These are phyloP conservation scores for Rhagonycha fulva DNA, from an alignment of 2,888 invertebrate genomes.

Conservation along the genomic window DNA sequence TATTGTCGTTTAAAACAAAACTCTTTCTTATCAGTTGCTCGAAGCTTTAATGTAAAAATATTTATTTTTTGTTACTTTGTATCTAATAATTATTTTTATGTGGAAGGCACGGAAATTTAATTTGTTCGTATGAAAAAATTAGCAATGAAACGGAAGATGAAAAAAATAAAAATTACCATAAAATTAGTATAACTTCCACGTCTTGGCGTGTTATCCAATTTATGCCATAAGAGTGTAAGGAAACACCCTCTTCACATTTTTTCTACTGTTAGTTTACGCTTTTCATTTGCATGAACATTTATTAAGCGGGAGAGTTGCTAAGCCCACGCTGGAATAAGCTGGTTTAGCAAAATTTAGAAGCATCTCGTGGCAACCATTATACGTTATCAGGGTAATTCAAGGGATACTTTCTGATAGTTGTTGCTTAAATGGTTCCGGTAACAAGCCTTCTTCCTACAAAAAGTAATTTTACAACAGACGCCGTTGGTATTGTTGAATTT, in stretches of 20 bases:
- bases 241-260: constrained; percentile 42
- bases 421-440: constrained; percentile 48
- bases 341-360: constrained; percentile 51
- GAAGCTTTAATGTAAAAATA: constrained; percentile 18
- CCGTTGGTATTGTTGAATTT: constrained; percentile 28
- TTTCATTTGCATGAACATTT: constrained; percentile 53
- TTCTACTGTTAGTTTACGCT: constrained; percentile 39
- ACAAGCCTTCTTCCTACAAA: constrained; percentile 47
- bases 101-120: neutral
- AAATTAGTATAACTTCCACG: constrained; percentile 32
- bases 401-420: constrained; percentile 48
- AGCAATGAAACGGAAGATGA: neutral
- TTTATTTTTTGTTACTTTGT: constrained; percentile 7
- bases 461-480: constrained; percentile 42
- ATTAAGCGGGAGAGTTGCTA: constrained; percentile 42
- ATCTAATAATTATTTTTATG: neutral
- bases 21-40: constrained; percentile 23
- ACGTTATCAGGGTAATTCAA: constrained; percentile 52
- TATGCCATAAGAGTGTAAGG: constrained; percentile 33
- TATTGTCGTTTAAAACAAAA: constrained; percentile 47
- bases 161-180: constrained; percentile 10
- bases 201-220: constrained; percentile 34
- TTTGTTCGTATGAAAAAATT: neutral
- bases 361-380: constrained; percentile 51
- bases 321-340: constrained; percentile 43